Evolutionary conservation across 30 jellyfish, hydroid and myxozoan genomes (phyloP), one percentile per base, ranked within the genome.

Genomic region (Turritopsis dohrnii): DNA sequence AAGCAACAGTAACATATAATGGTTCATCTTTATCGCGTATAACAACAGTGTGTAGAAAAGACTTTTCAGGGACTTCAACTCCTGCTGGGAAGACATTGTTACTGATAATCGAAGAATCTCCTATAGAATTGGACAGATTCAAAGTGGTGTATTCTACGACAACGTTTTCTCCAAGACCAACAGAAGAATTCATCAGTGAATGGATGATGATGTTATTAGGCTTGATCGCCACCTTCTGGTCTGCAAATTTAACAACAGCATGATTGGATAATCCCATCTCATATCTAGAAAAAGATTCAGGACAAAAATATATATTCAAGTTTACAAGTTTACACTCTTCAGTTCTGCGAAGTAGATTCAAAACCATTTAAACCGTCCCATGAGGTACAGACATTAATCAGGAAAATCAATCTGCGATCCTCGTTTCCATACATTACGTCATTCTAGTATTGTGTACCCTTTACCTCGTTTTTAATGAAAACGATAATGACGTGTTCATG

Each of bases 21-120:
- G 81, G 52, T n/a, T 54, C 71, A 52, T 74, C 82, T 26, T 81
- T 86, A 29, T 81, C 84, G 19, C 69, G 28, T 1, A 90, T 89
- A 41, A 89, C 80, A 0, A 88, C 96, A 16, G 98, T 93, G 72
- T 93, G 96, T 65, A 93, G 73, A 85, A 93, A 93, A 24, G 88
- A 85, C 60, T 83, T 65, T 20, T 74, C 84, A 20, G 96, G 96
- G 53, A 93, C 85, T 0, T 76, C 29, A 52, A 84, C 85, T 17
- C 90, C 95, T 26, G 76, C 82, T 13, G 95, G 85, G 20, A 85
- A 72, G 66, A 75, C 52, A 27, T 84, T 91, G 79, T 93, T 93
- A 82, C 98, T 93, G 71, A 93, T 88, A 26, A 93, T 93, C 71
- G 93, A 84, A 53, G 74, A 72, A 24, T 52, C 87, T 16, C 95